Evolutionary conservation across 2,113 vertebrate species (phyloP).

Genomic region (Bubo blakistoni): DNA sequence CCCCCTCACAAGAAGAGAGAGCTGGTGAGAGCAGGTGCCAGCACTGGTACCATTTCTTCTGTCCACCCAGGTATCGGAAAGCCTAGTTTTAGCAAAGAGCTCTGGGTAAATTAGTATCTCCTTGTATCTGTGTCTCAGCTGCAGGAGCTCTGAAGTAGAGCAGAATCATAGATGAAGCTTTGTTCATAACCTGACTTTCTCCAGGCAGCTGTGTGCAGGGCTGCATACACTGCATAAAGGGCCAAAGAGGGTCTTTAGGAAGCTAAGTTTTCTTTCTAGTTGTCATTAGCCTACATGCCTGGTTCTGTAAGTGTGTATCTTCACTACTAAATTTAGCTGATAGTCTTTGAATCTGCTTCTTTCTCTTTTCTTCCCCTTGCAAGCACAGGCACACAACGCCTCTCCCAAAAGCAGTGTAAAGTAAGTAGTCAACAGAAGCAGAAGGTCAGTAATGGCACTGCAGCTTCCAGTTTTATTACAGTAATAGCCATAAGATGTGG

Average conservation of each 20-base stretch:
- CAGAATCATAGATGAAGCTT: accelerated
- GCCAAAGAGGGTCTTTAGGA: not conserved
- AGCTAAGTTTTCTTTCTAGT: not conserved
- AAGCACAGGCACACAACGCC: not conserved
- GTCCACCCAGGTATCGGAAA: not conserved
- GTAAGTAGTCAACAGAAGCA: not conserved
- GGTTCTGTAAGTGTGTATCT: not conserved
- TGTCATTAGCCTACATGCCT: not conserved
- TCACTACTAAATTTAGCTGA: not conserved
- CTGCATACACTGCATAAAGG: not conserved
- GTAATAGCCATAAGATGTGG: not conserved
- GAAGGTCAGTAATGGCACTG: not conserved
- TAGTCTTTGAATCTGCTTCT: not conserved
- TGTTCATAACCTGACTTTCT: not conserved
- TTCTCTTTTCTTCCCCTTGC: not conserved
- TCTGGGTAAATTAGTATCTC: not conserved
- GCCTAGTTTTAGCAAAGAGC: not conserved
- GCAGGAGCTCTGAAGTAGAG: not conserved
- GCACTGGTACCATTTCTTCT: not conserved
- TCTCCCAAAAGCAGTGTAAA: not conserved
- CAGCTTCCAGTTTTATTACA: not conserved
- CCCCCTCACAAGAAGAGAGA: not conserved
- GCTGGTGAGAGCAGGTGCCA: not conserved
- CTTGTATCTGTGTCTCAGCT: not conserved
- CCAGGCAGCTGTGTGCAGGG: not conserved